Base-by-base conservation (phyloP, 2,888 invertebrate genomes). In the Drosophila fulvimacula region DNA sequence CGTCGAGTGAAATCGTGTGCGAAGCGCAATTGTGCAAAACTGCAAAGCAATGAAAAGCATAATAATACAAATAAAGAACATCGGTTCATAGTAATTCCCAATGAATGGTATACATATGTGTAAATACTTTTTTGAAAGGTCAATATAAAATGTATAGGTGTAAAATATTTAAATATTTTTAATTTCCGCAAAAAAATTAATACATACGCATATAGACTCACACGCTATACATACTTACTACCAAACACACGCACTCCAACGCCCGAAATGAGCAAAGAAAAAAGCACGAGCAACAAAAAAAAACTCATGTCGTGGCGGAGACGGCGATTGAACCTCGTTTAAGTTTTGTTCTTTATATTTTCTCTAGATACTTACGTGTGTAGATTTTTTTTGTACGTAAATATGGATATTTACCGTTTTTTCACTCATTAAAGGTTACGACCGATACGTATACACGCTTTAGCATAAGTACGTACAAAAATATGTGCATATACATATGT, bases 241-340 rank as follows among this genome's bases (percentile, higher is more conserved):
- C 34, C 32, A 55, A 39, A 53, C 56, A 52, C 46, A 46, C 49
- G 58, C 21, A 61, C 56, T 52, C 38, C 49, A 65, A 70, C 65
- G 72, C 63, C 69, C 68, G 76, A 69, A 84, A 70, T 71, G 71
- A 83, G 77, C 17, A 17, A 74, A 73, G 69, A 75, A 66, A 75
- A 60, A 60, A 67, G 61, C 66, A 73, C 70, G 67, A 76, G 52
- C 38, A 64, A 64, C 64, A 57, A 58, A 69, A 41, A 42, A 42
- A 72, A 73, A 72, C 64, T 46, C 61, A 73, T 60, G 52, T 72
- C 75, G 75, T 64, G 60, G 52, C 61, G 42, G 30, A 41, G 73
- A 60, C 75, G 67, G 66, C 65, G 79, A 77, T 79, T 82, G 82
- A 83, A 82, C 82, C 82, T 82, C 84, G 74, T 84, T 82, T 78